Percentiles rank a stretch among this genome's conserved stretches.
Evolutionary conservation across 2,797 vertebrate species (phyloP).

Genomic region (Poecilia gillii): DNA sequence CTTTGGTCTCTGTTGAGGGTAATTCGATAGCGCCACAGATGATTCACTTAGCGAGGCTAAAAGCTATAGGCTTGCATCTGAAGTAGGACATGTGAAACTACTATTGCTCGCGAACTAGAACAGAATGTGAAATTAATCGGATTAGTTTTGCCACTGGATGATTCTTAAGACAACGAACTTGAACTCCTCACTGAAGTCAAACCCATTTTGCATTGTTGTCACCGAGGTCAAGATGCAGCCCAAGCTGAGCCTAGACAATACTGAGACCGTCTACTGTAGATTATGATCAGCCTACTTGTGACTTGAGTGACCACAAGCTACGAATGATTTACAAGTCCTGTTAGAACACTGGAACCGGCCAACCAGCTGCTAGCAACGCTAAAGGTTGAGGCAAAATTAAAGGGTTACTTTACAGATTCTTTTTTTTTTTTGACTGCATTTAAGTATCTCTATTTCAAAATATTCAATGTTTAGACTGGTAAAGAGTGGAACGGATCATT

Average conservation of each 20-base stretch:
- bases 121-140: slow-evolving; percentile 76
- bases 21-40: slow-evolving; percentile 83
- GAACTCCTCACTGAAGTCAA: slow-evolving; percentile 62
- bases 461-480: not conserved
- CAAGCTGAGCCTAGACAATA: not conserved
- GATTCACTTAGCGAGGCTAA: slow-evolving; percentile 78
- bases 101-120: slow-evolving; percentile 66
- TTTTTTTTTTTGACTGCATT: not conserved
- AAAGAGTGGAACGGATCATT: not conserved
- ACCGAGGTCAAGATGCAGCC: slow-evolving; percentile 54
- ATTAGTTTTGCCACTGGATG: slow-evolving; percentile 62
- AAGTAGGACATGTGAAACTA: slow-evolving; percentile 75
- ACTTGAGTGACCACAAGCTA: not conserved
- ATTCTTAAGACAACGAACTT: slow-evolving; percentile 47
- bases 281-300: not conserved
- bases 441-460: not conserved
- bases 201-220: slow-evolving; percentile 56
- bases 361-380: not conserved
- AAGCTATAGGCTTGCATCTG: slow-evolving; percentile 76
- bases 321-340: not conserved
- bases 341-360: not conserved
- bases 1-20: slow-evolving; percentile 82
- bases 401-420: not conserved
- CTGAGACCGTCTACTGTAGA: not conserved
- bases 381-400: not conserved